phyloP scores from a whole-genome alignment of 1,140 invertebrate species.

The Brachionus angularis region DNA sequence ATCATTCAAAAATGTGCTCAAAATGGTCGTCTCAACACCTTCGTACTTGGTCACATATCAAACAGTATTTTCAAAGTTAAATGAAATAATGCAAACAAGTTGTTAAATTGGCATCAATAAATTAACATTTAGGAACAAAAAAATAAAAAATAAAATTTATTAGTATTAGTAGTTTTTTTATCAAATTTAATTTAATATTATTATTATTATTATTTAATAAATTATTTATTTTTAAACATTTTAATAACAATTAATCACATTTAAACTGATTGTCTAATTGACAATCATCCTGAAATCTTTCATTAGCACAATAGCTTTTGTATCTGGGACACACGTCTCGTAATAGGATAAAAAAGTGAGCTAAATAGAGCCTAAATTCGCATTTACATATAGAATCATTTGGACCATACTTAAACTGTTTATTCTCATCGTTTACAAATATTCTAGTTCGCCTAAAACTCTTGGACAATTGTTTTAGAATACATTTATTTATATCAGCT shows the following conservation, averaged over 20 bases:
- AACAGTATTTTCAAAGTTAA: too few species aligned
- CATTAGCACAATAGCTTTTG: constrained; percentile 14
- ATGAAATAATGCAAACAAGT: too few species aligned
- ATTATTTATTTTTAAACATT: too few species aligned
- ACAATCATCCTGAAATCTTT: not conserved
- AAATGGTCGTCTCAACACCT: too few species aligned
- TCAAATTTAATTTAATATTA: too few species aligned
- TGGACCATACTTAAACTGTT: not conserved
- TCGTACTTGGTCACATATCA: too few species aligned
- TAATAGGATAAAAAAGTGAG: not conserved
- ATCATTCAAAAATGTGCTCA: too few species aligned
- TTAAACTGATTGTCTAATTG: not conserved
- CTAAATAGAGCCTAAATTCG: not conserved
- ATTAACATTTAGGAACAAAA: too few species aligned
- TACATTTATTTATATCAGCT: not conserved
- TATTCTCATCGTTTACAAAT: not conserved
- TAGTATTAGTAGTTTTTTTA: too few species aligned
- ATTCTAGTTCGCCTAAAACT: not conserved
- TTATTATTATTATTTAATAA: too few species aligned
- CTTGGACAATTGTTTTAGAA: not conserved
- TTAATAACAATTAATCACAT: constrained; percentile 1
- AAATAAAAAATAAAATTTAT: too few species aligned
- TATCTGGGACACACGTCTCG: constrained; percentile 19
- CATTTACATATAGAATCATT: not conserved
- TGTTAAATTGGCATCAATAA: too few species aligned